Base-by-base conservation (phyloP, 2,797 vertebrate species). In the Fistularia commersonii region DNA sequence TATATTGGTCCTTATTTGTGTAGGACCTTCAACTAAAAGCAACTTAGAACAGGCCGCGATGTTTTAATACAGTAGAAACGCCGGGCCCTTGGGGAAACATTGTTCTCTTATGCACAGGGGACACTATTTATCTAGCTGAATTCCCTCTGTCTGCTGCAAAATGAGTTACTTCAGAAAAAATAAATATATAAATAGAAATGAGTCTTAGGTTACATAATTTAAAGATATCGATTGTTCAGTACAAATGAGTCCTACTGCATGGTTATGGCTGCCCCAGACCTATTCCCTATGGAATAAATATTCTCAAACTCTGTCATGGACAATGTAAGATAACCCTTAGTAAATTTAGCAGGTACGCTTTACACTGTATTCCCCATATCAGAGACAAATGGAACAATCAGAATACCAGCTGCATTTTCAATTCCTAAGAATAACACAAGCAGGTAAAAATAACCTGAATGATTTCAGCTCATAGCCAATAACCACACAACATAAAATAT, bases 271-370 rank as follows among this genome's bases (percentile, higher is more conserved):
- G 2, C 44, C 44, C 45, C 11, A 47, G 50, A 36, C 11, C 41
- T 51, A 49, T 33, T 37, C 51, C 41, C 41, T 42, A 35, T 42
- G 51, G 48, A 41, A 73, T 38, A 61, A 43, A 59, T 38, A 55
- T 55, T 72, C 66, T 46, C 52, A 60, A 69, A 23, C 48, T 54
- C 39, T 53, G 54, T 45, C 48, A 67, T 53, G 36, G 58, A 51
- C 41, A 51, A 72, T 63, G 53, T n/a, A 13, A 68, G 51, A 48
- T 78, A 79, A 83, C 82, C 74, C 56, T 35, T 71, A 58, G 60
- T 71, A 54, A 67, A 79, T 72, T 72, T 46, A 69, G 51, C 51
- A 62, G 67, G 64, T 67, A 23, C 23, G 4, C 66, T 64, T 41
- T 67, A 77, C 41, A 72, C 52, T 67, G 76, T 73, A 80, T 79